These are phyloP conservation scores for Muschampia plurimacula DNA, from an alignment of 2,888 invertebrate species.

Conservation along the genomic window DNA sequence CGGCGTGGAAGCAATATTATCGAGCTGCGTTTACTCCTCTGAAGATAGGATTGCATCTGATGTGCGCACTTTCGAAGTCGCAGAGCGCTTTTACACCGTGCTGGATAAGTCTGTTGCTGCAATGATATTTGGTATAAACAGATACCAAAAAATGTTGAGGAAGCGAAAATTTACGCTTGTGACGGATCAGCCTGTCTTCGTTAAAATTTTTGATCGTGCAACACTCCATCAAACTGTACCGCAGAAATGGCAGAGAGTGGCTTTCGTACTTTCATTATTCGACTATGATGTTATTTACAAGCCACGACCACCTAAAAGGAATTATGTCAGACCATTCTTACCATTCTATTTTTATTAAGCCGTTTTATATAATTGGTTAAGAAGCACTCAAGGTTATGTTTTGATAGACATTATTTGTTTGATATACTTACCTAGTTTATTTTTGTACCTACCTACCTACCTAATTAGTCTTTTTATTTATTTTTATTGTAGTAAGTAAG, in stretches of 20 bases:
- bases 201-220: neutral
- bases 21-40: neutral
- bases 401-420: too few species aligned
- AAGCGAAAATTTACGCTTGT: neutral
- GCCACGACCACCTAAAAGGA: neutral
- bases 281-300: neutral
- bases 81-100: constrained; percentile 5
- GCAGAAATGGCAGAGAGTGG: neutral
- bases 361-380: neutral
- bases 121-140: constrained; percentile 6
- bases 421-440: too few species aligned
- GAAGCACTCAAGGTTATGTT: neutral
- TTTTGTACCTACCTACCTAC: too few species aligned
- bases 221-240: neutral
- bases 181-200: constrained; percentile 3
- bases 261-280: neutral
- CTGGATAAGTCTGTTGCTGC: constrained; percentile 11
- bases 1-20: neutral
- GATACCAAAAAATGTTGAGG: constrained; percentile 3
- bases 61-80: constrained; percentile 5
- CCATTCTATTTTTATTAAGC: neutral
- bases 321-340: constrained; percentile 3
- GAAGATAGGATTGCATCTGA: constrained; percentile 4
- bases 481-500: too few species aligned
- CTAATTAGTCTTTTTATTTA: too few species aligned